Evolutionary conservation across 2,888 invertebrate species (phyloP).

Genomic region (Diaprepes abbreviatus): DNA sequence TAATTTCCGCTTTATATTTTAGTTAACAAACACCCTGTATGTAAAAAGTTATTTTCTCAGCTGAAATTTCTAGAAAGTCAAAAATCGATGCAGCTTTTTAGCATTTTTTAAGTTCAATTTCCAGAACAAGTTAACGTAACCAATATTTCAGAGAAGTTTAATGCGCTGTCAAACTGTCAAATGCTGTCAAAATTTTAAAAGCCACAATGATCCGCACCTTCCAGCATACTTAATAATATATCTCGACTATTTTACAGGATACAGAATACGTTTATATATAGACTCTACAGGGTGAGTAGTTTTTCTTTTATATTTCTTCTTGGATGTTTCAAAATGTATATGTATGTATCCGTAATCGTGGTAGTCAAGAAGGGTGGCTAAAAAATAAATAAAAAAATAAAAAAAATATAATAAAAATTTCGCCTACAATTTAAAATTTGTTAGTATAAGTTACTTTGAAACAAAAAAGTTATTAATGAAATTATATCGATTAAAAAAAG

Average conservation of each 20-base stretch:
- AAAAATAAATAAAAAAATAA: slow-evolving; percentile 7
- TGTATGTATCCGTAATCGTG: slow-evolving; percentile 14
- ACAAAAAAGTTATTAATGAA: no score
- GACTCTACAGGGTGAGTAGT: slow-evolving; percentile 26
- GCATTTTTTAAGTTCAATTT: no score
- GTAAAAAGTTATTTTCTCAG: no score
- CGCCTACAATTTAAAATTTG: no score
- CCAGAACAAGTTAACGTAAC: no score
- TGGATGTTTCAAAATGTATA: slow-evolving; percentile 13
- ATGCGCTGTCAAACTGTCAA: neutral
- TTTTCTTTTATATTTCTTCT: neutral
- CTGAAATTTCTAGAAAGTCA: no score
- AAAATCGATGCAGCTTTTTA: no score
- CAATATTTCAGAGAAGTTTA: no score
- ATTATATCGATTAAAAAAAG: no score
- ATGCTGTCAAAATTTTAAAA: slow-evolving; percentile 24
- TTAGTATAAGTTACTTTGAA: no score
- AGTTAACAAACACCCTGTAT: neutral
- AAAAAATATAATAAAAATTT: neutral
- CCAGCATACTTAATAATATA: slow-evolving; percentile 23
- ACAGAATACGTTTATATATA: slow-evolving; percentile 20
- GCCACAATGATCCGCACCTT: slow-evolving; percentile 27
- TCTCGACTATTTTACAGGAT: slow-evolving; percentile 30
- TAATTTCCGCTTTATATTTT: no score
- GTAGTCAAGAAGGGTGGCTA: slow-evolving; percentile 29